These are phyloP conservation scores for Carollia perspicillata DNA, from an alignment of 2,113 vertebrate species.

Conservation along the genomic window DNA sequence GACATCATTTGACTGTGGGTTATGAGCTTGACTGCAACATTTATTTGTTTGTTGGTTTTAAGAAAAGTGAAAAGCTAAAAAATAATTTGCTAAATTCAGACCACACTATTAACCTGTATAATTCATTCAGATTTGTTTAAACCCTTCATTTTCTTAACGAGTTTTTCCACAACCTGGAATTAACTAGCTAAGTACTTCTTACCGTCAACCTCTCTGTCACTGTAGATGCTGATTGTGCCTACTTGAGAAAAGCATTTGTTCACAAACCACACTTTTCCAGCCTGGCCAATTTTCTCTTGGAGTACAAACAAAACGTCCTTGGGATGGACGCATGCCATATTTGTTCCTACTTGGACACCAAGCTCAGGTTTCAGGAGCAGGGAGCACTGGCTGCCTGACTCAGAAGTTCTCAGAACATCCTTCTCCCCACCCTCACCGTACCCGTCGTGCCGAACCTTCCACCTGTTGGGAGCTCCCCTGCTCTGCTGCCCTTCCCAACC, in stretches of 20 bases:
- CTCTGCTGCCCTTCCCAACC: background rate
- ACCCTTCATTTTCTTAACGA: background rate
- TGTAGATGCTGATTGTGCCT: background rate
- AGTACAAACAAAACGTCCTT: background rate
- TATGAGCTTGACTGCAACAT: background rate
- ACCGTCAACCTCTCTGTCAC: background rate
- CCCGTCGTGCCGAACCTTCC: rapidly evolving
- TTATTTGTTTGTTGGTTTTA: background rate
- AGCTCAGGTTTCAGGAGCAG: background rate
- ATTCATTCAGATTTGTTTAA: background rate
- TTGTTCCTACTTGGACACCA: background rate
- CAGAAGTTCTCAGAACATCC: background rate
- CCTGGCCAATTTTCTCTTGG: background rate
- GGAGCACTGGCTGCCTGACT: background rate
- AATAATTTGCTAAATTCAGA: conserved; percentile 9
- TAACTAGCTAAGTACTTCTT: background rate
- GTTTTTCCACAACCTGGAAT: background rate
- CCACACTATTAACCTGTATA: background rate
- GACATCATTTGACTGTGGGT: background rate
- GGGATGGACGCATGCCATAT: background rate
- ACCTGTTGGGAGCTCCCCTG: rapidly evolving
- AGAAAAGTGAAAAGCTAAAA: background rate
- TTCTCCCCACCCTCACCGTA: background rate
- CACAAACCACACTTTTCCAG: background rate
- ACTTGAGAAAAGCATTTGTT: background rate